phyloP scores from a whole-genome alignment of 2,888 invertebrate species.

The Serripes groenlandicus region DNA sequence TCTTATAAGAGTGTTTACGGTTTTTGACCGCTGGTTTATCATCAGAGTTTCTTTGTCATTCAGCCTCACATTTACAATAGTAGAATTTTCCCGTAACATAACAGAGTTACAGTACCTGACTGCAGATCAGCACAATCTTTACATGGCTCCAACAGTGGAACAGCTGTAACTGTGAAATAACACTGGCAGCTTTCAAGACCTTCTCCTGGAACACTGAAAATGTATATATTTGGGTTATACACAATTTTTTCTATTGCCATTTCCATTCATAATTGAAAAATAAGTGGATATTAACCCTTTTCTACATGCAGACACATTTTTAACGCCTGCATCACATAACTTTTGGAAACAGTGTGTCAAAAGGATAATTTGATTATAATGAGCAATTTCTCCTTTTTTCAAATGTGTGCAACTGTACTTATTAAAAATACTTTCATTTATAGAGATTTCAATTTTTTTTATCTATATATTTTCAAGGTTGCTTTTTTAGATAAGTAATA shows the following conservation, averaged over 20 bases:
- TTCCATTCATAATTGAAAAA: too few species aligned
- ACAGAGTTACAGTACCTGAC: too few species aligned
- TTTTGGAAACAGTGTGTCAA: not conserved
- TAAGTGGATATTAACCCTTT: too few species aligned
- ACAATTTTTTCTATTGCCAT: too few species aligned
- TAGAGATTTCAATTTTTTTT: not conserved
- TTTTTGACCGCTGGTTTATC: too few species aligned
- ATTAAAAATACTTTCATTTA: not conserved
- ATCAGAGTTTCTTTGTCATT: too few species aligned
- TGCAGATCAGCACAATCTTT: constrained; percentile 87
- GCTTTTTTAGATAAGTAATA: not conserved
- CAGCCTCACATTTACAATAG: too few species aligned
- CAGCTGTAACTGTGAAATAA: constrained; percentile 90
- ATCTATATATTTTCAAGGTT: not conserved
- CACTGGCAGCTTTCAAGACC: constrained; percentile 86
- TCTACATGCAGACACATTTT: too few species aligned
- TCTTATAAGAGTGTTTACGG: too few species aligned
- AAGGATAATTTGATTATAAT: not conserved
- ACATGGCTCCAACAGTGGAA: constrained; percentile 90
- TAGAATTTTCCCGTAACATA: too few species aligned
- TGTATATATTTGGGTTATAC: too few species aligned
- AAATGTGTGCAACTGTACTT: not conserved
- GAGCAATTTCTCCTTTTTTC: not conserved
- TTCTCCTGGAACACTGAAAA: constrained; percentile 82
- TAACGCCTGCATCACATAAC: not conserved